Conservation (phyloP, 2,888 invertebrate species). For the Halictus quadricinctus region DNA sequence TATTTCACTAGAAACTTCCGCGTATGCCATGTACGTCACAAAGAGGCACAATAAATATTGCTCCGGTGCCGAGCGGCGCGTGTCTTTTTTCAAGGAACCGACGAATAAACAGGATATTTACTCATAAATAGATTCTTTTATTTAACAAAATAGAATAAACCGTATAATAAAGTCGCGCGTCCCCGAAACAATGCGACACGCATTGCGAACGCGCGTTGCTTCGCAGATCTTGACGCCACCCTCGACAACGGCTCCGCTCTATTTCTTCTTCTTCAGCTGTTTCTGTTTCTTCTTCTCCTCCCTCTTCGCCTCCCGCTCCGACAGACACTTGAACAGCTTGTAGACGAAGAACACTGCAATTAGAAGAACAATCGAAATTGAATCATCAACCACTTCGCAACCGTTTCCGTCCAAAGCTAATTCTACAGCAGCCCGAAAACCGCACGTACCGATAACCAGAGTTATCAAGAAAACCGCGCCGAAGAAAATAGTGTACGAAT, state of each 20-base stretch:
- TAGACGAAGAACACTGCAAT: conserved; percentile 93
- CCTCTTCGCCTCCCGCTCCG: conserved; percentile 89
- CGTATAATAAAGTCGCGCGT: conserved; percentile 42
- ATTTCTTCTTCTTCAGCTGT: conserved; percentile 92
- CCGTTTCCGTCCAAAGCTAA: background rate
- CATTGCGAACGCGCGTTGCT: background rate
- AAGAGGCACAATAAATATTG: conserved; percentile 65
- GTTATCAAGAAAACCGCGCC: conserved; percentile 44
- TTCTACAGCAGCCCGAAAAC: background rate
- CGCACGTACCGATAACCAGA: conserved; percentile 57
- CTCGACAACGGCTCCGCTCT: conserved; percentile 42
- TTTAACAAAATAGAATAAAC: conserved; percentile 69
- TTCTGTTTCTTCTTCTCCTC: conserved; percentile 93
- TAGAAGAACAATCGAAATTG: conserved; percentile 55
- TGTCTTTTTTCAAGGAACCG: background rate
- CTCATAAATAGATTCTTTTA: conserved; percentile 72
- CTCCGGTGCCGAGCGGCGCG: conserved; percentile 40
- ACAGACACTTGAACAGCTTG: conserved; percentile 91
- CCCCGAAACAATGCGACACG: conserved; percentile 13
- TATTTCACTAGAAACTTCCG: conserved; percentile 38
- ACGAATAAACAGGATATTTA: conserved; percentile 29
- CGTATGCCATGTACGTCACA: conserved; percentile 42
- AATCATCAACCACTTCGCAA: background rate
- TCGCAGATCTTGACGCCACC: background rate
- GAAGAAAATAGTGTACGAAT: conserved; percentile 45